Base-by-base conservation (phyloP, 2,888 invertebrate species). In the Napeogenes inachia region DNA sequence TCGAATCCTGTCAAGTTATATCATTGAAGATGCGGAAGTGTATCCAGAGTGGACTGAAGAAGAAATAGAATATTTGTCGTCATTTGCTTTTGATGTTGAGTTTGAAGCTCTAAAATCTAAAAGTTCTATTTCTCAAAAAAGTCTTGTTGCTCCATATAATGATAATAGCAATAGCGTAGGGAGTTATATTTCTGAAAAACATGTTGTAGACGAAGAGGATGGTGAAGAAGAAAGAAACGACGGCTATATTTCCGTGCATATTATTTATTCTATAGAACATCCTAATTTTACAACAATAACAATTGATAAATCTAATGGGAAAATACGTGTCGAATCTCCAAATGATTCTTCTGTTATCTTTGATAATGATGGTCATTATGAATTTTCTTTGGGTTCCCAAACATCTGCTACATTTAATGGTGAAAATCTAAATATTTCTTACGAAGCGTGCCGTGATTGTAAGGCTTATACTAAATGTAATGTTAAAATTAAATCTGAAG, bases 251-350 rank as follows among this genome's bases (percentile, higher is more conserved):
- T 84, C 83, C n/a, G 71, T 89, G 10, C 78, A 82, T 65, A 64
- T 85, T 10, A 68, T 78, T 54, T 84, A 77, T 68, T 81, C 80
- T 2, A 77, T 90, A 64, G 92, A 92, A 73, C 92, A 92, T 79
- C 75, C 78, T 45, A 86, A 91, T 76, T 92, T 91, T 70, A 84
- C 91, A n/a, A 87, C 89, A n/a, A 79, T 92, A 21, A 81, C 80
- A 54, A 80, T 91, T 63, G 83, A 91, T 70, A 86, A 84, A 73
- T 72, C 76, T 42, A 78, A 75, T 62, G 78, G 70, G 8, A 78
- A 75, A 58, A 75, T 89, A 64, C 73, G 77, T 5, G 71, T 89
- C 2, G 80, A 81, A 42, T 89, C 89, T 3, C 87, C 89, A 5
- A 87, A 88, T 62, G 74, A 79, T 12, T 80, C 80, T 5, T 71